Conservation (phyloP, 2,113 vertebrate genomes). For the Zingel zingel region DNA sequence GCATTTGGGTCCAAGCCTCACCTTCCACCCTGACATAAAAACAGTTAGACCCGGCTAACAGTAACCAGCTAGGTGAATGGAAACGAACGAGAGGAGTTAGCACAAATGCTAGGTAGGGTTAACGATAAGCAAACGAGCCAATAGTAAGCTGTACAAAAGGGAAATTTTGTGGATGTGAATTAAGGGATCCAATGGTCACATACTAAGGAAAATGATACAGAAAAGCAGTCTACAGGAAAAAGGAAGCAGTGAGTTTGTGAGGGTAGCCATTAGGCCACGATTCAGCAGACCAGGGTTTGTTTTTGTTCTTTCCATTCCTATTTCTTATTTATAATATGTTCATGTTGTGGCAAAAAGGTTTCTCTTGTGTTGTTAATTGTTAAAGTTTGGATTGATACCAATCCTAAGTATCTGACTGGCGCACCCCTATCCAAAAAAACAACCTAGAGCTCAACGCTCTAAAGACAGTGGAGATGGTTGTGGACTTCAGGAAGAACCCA, state of each 20-base stretch:
- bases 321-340: too few relatives aligned
- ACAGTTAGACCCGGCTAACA: constrained; percentile 12
- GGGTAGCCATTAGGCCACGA: constrained; percentile 90
- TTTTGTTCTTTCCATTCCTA: too few relatives aligned
- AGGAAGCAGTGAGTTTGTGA: constrained; percentile 35
- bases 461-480: too few relatives aligned
- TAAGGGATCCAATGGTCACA: rapidly evolving
- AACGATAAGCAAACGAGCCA: not conserved
- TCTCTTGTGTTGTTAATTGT: too few relatives aligned
- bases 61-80: constrained; percentile 18
- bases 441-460: too few relatives aligned
- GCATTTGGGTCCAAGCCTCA: too few relatives aligned
- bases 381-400: too few relatives aligned
- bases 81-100: constrained; percentile 27
- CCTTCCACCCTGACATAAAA: too few relatives aligned
- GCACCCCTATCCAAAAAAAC: too few relatives aligned
- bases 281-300: constrained; percentile 64
- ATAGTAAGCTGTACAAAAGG: not conserved
- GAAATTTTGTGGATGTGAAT: not conserved
- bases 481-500: too few relatives aligned
- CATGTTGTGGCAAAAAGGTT: too few relatives aligned
- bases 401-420: too few relatives aligned
- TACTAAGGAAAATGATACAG: rapidly evolving
- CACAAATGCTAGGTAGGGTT: not conserved
- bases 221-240: not conserved